A percentile compares a stretch with the other conserved stretches of the same genome.
Evolutionary conservation across 2,113 vertebrate genomes (phyloP).

Genomic region (Ophiodon elongatus): DNA sequence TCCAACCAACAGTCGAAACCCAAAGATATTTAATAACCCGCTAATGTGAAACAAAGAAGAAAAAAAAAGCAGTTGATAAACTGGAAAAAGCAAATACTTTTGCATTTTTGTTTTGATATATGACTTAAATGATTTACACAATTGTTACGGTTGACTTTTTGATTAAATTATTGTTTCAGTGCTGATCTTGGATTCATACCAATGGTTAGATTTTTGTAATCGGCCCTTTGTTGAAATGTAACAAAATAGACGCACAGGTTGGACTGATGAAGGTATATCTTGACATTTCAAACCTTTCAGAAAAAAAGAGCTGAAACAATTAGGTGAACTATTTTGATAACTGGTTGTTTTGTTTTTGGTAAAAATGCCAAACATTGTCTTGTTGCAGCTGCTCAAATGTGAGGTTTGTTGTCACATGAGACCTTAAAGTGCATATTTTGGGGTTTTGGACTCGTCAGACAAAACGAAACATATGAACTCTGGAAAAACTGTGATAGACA

Average conservation of each 20-base stretch:
- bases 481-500: background rate
- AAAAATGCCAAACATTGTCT: background rate
- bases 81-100: no score
- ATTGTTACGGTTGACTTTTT: background rate
- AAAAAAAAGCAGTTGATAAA: background rate
- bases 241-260: background rate
- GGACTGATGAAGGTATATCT: background rate
- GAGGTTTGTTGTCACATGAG: background rate
- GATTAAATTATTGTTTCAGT: background rate
- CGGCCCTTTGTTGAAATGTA: no score
- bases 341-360: no score
- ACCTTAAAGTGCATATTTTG: background rate
- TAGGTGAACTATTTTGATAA: no score
- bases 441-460: no score
- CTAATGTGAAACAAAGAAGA: background rate
- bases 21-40: background rate
- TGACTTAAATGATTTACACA: background rate
- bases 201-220: no score
- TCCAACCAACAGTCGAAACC: background rate
- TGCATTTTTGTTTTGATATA: no score
- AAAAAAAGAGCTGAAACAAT: no score
- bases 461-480: background rate
- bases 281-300: background rate
- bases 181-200: background rate
- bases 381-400: background rate